Evolutionary conservation across 2,113 vertebrate species (phyloP).

Genomic region (Ptilorrhoa leucosticta): DNA sequence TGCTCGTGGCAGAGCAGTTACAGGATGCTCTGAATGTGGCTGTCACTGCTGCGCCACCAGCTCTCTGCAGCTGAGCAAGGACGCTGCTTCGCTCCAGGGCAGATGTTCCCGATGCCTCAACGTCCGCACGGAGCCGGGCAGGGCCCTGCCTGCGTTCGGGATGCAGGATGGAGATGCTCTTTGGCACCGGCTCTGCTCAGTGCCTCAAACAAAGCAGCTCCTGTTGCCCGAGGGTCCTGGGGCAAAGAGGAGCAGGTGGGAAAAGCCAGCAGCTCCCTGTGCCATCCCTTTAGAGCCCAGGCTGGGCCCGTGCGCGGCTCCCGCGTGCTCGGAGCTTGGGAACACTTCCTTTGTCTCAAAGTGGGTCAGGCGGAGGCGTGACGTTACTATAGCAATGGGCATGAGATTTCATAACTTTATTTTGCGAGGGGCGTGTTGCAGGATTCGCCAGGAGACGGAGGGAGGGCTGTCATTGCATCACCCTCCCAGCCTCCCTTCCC

Average conservation of each 20-base stretch:
- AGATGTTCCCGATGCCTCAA: neutral
- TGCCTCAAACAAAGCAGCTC: neutral
- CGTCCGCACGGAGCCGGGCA: neutral
- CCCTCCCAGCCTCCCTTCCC: neutral
- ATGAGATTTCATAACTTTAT: constrained; percentile 38
- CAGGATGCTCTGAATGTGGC: fast-evolving
- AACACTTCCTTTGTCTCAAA: constrained; percentile 46
- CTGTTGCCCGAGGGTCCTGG: neutral
- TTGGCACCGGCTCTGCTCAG: neutral
- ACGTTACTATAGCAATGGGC: constrained; percentile 47
- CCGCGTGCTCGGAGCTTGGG: neutral
- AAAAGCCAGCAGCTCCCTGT: neutral
- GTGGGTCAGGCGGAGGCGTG: constrained; percentile 46
- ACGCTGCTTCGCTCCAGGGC: neutral
- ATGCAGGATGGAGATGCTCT: neutral
- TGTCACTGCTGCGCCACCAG: neutral
- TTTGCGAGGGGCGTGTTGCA: neutral
- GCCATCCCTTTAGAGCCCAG: neutral
- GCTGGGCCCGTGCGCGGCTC: neutral
- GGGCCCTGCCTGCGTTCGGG: neutral
- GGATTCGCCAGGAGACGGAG: neutral
- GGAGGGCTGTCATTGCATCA: neutral
- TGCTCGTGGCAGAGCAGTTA: neutral
- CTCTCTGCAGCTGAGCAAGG: neutral
- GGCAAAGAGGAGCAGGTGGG: neutral